A percentile compares a stretch with the other conserved stretches of the same genome.
These are phyloP conservation scores for Eupithecia insigniata DNA, from an alignment of 2,888 invertebrate species.

Conservation along the genomic window DNA sequence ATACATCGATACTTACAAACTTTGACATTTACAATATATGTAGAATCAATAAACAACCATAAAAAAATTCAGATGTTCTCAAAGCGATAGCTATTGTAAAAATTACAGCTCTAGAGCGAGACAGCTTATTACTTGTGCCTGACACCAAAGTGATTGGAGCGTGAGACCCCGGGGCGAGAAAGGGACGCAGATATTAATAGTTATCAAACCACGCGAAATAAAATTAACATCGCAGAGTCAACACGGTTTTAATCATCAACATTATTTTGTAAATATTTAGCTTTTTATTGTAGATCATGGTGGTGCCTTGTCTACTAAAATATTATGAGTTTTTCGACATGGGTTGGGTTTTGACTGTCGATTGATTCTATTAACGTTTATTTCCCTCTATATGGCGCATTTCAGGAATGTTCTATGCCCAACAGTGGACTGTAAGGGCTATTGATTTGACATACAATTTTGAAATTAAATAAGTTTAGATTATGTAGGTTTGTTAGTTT, in stretches of 20 bases:
- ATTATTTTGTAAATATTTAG: background rate
- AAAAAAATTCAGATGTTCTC: background rate
- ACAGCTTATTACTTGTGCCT: constrained; percentile 49
- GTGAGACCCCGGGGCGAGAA: constrained; percentile 58
- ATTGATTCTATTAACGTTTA: no score
- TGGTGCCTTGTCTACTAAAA: background rate
- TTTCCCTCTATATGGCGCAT: no score
- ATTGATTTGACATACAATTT: no score
- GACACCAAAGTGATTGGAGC: constrained; percentile 56
- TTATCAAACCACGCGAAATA: constrained; percentile 49
- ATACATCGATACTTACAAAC: no score
- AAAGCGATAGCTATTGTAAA: background rate
- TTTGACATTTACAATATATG: no score
- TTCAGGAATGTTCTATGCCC: no score
- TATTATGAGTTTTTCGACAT: no score
- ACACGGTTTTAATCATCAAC: background rate
- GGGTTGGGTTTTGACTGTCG: no score
- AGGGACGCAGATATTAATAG: constrained; percentile 59
- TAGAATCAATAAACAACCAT: background rate
- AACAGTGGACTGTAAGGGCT: no score
- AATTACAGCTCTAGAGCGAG: background rate
- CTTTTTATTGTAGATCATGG: background rate
- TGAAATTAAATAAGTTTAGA: background rate
- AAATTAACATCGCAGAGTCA: constrained; percentile 15
- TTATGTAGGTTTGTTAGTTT: no score